A percentile compares a stretch with the other conserved stretches of the same genome.
These are phyloP conservation scores for Dascyllus trimaculatus DNA, from an alignment of 2,113 vertebrate genomes.

Conservation along the genomic window DNA sequence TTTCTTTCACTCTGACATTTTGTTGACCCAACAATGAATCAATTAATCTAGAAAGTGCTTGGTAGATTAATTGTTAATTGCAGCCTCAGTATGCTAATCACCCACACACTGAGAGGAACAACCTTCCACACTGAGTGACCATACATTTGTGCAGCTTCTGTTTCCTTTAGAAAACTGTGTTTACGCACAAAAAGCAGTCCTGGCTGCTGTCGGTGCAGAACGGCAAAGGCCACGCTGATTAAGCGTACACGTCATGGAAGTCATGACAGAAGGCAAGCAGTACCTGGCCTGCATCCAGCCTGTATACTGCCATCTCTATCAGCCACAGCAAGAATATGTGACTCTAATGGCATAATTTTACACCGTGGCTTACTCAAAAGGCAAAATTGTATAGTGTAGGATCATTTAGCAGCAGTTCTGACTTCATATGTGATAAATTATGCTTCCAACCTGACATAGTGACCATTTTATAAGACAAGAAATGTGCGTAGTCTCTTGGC, in stretches of 20 bases:
- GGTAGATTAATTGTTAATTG: conserved; percentile 3
- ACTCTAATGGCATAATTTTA: background rate
- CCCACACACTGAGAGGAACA: background rate
- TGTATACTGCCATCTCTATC: background rate
- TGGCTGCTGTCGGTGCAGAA: background rate
- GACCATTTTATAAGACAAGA: background rate
- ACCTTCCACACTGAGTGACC: background rate
- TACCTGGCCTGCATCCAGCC: conserved; percentile 19
- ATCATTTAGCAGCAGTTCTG: no score
- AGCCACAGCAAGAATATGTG: no score
- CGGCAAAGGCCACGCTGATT: background rate
- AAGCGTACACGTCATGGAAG: background rate
- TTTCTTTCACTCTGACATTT: conserved; percentile 13
- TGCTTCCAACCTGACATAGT: background rate
- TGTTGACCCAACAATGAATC: background rate
- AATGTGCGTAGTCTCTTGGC: background rate
- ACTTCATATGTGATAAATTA: background rate
- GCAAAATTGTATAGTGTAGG: no score
- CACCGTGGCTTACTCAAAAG: background rate
- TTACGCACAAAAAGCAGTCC: background rate
- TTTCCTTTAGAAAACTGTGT: background rate
- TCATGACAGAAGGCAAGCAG: background rate
- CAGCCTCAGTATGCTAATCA: background rate
- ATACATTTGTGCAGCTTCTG: background rate
- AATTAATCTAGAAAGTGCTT: conserved; percentile 13